Base-by-base conservation (phyloP, 2,888 invertebrate genomes). In the Nudaria mundana region DNA sequence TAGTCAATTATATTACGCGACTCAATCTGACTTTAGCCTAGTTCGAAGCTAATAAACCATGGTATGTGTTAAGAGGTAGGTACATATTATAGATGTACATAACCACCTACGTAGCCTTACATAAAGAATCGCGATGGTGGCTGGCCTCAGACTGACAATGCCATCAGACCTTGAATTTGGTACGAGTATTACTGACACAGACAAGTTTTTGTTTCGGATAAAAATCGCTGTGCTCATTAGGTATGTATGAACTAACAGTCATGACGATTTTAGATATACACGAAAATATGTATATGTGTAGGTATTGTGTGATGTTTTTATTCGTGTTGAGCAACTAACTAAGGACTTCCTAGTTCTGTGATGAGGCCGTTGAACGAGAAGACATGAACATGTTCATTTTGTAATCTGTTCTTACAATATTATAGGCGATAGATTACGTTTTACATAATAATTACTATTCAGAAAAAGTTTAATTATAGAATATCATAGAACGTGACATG, bases 131-230 rank as follows among this genome's bases (percentile, higher is more conserved):
- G 46, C 57, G 52, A 54, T 56, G 59, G 59, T 58, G 48, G 52
- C 49, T 58, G 59, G 65, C 66, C 62, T 69, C 60, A 57, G 52
- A 39, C 51, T 56, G 58, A 57, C 62, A 63, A 59, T 59, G 49
- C 50, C 47, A 49, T 51, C 59, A 59, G 59, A 59, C 59, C 59
- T 59, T 59, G 59, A 7, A 7, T 75, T 71, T 60, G 47, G 68
- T 72, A 64, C 57, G 56, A 72, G 73, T 69, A 71, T 63, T 63
- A 61, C 64, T 63, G 62, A 59, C 64, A 67, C 68, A 66, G 71
- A 72, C 76, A 62, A 73, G 74, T 78, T 79, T 78, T 78, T 78
- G 76, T 71, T 66, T 71, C 62, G 70, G 75, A 77, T 78, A 74
- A 72, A 67, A 70, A 76, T 76, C 76, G 55, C 56, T 57, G 55